Base-by-base conservation (phyloP, 2,888 invertebrate species). In the Nymphalis polychloros region DNA sequence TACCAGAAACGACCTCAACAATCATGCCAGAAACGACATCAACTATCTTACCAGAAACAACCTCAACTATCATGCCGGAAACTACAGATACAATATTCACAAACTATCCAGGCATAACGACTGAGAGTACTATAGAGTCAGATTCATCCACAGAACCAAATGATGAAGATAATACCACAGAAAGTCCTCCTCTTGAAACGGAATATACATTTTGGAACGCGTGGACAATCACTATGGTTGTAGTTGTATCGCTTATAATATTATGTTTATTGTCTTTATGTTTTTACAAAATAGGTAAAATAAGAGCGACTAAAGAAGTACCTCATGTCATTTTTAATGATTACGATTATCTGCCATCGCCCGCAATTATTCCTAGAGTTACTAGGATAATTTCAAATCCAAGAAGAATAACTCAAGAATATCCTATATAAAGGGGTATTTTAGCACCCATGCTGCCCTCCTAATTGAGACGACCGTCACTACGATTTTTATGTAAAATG, bases 261-360 rank as follows among this genome's bases (percentile, higher is more conserved):
- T 46, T 84, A 35, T 61, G 73, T 4, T 81, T 53, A 41, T 82
- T 6, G 75, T 55, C 70, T 20, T 67, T 72, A 41, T 55, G 70
- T 19, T 82, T 76, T 35, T 85, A 79, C 70, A 74, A 78, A 49
- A 57, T 82, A 27, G 85, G 85, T 10, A 80, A 75, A 72, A 73
- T 74, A 27, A 74, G 66, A 63, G 70, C 71, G 6, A 59, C 75
- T 66, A 63, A 70, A 72, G 63, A 67, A 55, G 31, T 63, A 13
- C 61, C 69, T 10, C 71, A 71, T 16, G 59, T 70, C 59, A 52
- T 74, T 47, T 52, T 75, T 31, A 68, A 63, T n/a, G 75, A 77
- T 68, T 67, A 64, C 50, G 76, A 77, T 17, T 71, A 75, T 63
- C 23, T 75, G 57, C 77, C 77, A 8, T 70, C 62, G 60, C 71